Percentiles rank a stretch among this genome's conserved stretches.
phyloP scores from a whole-genome alignment of 2,888 invertebrate genomes.

The Leucozona laternaria region DNA sequence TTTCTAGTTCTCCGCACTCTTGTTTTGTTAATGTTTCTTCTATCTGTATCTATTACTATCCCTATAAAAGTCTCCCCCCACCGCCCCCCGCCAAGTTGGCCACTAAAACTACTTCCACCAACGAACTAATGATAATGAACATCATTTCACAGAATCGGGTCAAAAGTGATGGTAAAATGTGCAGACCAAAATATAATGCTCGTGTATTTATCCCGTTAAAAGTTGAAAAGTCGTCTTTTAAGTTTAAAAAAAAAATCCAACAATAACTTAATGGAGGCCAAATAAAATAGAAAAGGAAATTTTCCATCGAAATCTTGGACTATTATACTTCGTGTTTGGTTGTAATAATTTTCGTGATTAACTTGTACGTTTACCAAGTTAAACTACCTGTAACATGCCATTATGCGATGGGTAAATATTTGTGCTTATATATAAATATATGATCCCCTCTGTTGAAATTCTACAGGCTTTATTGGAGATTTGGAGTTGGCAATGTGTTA shows the following conservation, averaged over 20 bases:
- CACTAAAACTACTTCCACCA: conserved; percentile 11
- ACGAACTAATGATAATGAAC: conserved; percentile 65
- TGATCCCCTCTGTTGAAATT: background rate
- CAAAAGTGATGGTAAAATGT: conserved; percentile 52
- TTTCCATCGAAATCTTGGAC: conserved; percentile 5
- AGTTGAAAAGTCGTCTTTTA: conserved; percentile 25
- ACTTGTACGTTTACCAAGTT: conserved; percentile 13
- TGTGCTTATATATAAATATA: background rate
- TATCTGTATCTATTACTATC: background rate
- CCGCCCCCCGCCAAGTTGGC: background rate
- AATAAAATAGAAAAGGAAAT: conserved; percentile 1
- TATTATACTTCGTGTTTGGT: conserved; percentile 27
- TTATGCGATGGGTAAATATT: background rate
- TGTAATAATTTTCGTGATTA: conserved; percentile 8
- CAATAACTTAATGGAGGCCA: conserved; percentile 30
- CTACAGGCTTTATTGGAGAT: background rate
- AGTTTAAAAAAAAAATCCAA: background rate
- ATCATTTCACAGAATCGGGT: conserved; percentile 46
- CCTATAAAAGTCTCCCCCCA: background rate
- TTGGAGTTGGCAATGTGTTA: background rate
- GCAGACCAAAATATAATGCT: conserved; percentile 29
- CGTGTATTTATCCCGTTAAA: conserved; percentile 6
- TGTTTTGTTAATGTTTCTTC: conserved; percentile 7
- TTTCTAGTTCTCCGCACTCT: conserved; percentile 28
- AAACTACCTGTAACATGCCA: conserved; percentile 22